Conservation (phyloP, 1,140 invertebrate genomes). For the Mylabris phalerata region DNA sequence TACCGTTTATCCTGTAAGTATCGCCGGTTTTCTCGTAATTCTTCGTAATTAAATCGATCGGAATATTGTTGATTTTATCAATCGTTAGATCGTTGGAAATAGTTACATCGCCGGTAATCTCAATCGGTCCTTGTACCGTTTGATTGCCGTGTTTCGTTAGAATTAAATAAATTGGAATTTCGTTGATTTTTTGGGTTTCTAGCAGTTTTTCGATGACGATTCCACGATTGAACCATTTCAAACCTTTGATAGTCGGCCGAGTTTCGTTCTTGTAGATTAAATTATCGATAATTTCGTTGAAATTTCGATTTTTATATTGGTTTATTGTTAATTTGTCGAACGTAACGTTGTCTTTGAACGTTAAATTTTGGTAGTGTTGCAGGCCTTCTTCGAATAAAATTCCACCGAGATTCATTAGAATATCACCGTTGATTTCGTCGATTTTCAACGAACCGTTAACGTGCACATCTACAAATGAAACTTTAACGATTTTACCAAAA, state of each 20-base stretch:
- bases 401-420: background rate
- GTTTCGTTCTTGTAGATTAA: slow-evolving; percentile 35
- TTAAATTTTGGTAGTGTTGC: slow-evolving; percentile 1
- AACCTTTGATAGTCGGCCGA: slow-evolving; percentile 17
- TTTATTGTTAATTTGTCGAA: slow-evolving; percentile 28
- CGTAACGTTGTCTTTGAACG: slow-evolving; percentile 26
- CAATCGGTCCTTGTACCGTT: slow-evolving; percentile 24
- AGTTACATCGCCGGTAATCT: slow-evolving; percentile 30
- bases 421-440: slow-evolving; percentile 21
- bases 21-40: slow-evolving; percentile 18
- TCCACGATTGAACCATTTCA: slow-evolving; percentile 28
- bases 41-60: slow-evolving; percentile 24
- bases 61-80: slow-evolving; percentile 27
- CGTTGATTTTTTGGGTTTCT: slow-evolving; percentile 33
- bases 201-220: slow-evolving; percentile 32
- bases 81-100: slow-evolving; percentile 27
- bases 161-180: slow-evolving; percentile 30
- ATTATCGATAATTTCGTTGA: slow-evolving; percentile 25
- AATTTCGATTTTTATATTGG: slow-evolving; percentile 26
- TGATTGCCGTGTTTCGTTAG: slow-evolving; percentile 32
- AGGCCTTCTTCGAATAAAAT: background rate
- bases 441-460: slow-evolving; percentile 18
- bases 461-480: slow-evolving; percentile 21
- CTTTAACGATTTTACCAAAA: background rate
- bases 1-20: slow-evolving; percentile 24